These are phyloP conservation scores for Limnephilus rhombicus DNA, from an alignment of 2,888 invertebrate genomes.

Conservation along the genomic window DNA sequence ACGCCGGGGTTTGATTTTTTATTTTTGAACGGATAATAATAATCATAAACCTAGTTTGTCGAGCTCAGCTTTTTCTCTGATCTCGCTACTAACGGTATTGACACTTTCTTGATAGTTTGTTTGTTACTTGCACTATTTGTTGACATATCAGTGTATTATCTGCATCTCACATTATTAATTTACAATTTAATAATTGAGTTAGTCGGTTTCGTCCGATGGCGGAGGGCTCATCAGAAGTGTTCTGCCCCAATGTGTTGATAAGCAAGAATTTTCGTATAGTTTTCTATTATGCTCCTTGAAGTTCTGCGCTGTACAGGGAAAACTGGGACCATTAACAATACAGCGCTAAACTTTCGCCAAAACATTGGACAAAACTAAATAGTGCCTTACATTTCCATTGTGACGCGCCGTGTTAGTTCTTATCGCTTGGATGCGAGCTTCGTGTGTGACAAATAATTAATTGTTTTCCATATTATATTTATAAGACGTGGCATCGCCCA, in stretches of 20 bases:
- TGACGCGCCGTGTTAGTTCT: slow-evolving; percentile 25
- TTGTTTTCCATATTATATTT: slow-evolving; percentile 32
- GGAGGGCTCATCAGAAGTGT: background rate
- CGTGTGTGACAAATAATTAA: slow-evolving; percentile 49
- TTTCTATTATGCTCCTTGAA: slow-evolving; percentile 36
- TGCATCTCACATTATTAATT: background rate
- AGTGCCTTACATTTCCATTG: slow-evolving; percentile 25
- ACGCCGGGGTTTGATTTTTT: too few species aligned
- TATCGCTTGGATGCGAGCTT: slow-evolving; percentile 14
- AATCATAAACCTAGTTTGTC: too few species aligned
- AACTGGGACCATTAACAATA: slow-evolving; percentile 38
- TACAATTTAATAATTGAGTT: background rate
- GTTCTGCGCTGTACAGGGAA: slow-evolving; percentile 35
- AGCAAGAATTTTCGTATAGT: slow-evolving; percentile 35
- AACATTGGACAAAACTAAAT: slow-evolving; percentile 39
- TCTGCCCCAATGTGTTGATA: background rate
- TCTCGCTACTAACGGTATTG: too few species aligned
- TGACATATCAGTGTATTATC: background rate
- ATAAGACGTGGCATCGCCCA: background rate
- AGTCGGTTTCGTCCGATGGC: background rate
- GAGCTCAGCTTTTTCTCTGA: too few species aligned
- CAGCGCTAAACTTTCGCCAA: slow-evolving; percentile 24
- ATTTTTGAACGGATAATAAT: too few species aligned
- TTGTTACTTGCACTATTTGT: background rate
- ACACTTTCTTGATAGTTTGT: too few species aligned